Conservation (phyloP, 2,113 vertebrate genomes). For the Grammomys dolichurus region DNA sequence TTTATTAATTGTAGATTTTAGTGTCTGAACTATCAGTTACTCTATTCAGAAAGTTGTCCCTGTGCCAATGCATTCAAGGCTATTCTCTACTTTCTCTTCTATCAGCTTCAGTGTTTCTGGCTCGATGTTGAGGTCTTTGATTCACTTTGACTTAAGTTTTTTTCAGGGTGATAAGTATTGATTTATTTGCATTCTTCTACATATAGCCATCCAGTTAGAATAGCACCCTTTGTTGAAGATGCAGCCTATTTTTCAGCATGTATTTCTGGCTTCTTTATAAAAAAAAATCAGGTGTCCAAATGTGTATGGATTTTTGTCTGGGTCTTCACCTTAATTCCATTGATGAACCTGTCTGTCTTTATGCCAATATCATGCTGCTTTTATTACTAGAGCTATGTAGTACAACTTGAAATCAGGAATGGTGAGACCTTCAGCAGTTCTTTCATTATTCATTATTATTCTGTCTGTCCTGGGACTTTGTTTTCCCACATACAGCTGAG, state of each 20-base stretch:
- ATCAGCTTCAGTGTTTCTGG: neutral
- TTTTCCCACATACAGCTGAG: neutral
- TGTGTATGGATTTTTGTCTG: neutral
- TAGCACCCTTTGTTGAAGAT: neutral
- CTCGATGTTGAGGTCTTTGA: neutral
- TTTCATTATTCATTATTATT: neutral
- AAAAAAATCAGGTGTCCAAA: neutral
- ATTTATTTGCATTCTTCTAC: neutral
- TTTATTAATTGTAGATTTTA: neutral
- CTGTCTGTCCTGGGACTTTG: neutral
- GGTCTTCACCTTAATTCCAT: neutral
- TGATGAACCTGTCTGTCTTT: neutral
- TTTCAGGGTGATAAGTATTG: neutral
- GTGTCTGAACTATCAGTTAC: neutral
- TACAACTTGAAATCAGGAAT: neutral
- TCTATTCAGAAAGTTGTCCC: neutral
- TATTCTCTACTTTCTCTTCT: neutral
- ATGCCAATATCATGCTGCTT: neutral
- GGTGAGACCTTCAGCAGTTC: neutral
- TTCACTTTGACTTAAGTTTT: neutral
- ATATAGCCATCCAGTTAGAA: neutral
- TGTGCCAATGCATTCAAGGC: neutral
- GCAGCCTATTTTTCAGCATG: neutral
- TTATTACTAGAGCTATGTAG: neutral
- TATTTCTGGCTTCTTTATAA: neutral